A percentile compares a stretch with the other conserved stretches of the same genome.
Conservation (phyloP, 2,113 vertebrate genomes). For the Lamprotornis superbus region DNA sequence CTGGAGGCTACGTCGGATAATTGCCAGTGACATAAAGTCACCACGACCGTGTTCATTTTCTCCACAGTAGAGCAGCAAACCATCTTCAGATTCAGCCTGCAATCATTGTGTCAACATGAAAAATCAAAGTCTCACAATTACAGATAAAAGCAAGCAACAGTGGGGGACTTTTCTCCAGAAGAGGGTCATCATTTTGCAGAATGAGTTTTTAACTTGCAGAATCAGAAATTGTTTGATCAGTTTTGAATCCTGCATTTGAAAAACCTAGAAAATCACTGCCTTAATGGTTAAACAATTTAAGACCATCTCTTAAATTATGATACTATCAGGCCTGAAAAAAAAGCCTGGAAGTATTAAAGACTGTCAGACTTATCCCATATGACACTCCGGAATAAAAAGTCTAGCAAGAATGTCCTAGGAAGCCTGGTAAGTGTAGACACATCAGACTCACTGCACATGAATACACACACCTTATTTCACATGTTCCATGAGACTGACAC, state of each 20-base stretch:
- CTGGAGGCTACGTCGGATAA: conserved; percentile 83
- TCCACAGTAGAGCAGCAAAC: conserved; percentile 92
- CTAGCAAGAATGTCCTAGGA: not conserved
- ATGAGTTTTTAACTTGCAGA: not conserved
- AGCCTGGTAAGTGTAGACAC: not conserved
- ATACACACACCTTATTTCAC: not conserved
- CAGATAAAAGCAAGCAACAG: not conserved
- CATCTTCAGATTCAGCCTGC: conserved; percentile 88
- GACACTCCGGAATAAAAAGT: not conserved
- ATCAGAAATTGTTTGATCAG: not conserved
- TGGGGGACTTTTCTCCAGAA: not conserved
- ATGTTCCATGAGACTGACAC: not conserved
- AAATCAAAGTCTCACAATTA: not conserved
- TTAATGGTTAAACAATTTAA: not conserved
- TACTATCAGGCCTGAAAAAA: not conserved
- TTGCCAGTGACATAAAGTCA: conserved; percentile 88
- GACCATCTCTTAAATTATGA: not conserved
- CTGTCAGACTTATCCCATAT: not conserved
- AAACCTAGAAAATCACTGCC: not conserved
- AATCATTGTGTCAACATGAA: not conserved
- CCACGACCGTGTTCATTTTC: conserved; percentile 89
- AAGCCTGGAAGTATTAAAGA: not conserved
- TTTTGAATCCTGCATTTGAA: not conserved
- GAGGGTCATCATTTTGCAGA: not conserved
- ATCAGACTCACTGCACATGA: not conserved